Conservation (phyloP, 2,797 vertebrate species). For the Moxostoma hubbsi region DNA sequence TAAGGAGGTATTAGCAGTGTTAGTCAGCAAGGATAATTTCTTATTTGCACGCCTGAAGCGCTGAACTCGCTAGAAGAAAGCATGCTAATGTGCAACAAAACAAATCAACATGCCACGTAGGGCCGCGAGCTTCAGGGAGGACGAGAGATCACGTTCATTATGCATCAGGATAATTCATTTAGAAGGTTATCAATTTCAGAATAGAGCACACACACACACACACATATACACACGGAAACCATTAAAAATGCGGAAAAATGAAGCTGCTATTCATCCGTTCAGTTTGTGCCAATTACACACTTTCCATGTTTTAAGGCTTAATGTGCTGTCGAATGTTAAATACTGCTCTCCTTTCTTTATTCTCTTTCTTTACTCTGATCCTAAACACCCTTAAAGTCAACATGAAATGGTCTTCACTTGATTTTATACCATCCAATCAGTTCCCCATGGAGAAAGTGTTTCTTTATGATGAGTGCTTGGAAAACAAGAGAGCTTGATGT, state of each 20-base stretch:
- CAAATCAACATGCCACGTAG: conserved; percentile 81
- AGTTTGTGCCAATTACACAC: conserved; percentile 75
- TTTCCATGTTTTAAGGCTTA: conserved; percentile 70
- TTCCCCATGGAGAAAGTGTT: too few relatives aligned
- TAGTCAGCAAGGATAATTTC: conserved; percentile 87
- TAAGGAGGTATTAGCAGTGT: conserved; percentile 85
- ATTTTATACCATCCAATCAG: too few relatives aligned
- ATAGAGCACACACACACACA: conserved; percentile 61
- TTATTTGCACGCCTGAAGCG: conserved; percentile 85
- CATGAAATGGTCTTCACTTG: too few relatives aligned
- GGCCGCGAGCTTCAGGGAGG: conserved; percentile 73
- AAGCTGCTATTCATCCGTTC: conserved; percentile 72
- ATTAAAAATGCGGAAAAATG: conserved; percentile 62
- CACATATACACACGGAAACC: conserved; percentile 10
- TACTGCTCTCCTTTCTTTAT: conserved; percentile 63
- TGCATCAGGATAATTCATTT: conserved; percentile 84
- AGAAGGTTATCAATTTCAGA: conserved; percentile 84
- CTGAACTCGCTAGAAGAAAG: conserved; percentile 78
- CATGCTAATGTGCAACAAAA: conserved; percentile 83
- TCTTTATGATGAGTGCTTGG: too few relatives aligned
- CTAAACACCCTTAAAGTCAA: conserved; percentile 33
- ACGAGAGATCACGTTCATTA: conserved; percentile 80
- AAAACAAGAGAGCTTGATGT: too few relatives aligned
- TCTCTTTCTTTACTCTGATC: conserved; percentile 56
- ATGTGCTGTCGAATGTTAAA: conserved; percentile 71